phyloP scores from a whole-genome alignment of 2,888 invertebrate species.

The Neuroscelio doddi region DNA sequence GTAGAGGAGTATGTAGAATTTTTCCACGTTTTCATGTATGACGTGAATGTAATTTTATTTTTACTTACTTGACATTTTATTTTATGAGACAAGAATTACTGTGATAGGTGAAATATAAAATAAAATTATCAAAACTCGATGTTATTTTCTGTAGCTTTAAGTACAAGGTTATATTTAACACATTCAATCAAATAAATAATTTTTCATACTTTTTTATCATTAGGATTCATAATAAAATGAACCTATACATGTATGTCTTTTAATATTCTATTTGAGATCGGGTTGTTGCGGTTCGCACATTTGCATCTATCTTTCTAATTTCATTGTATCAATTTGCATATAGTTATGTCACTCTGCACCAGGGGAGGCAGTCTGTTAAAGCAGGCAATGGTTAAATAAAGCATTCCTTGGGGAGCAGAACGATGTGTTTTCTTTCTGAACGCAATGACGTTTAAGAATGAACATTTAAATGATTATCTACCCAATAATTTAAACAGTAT shows the following conservation, averaged over 20 bases:
- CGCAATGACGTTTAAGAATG: constrained; percentile 25
- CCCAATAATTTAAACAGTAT: constrained; percentile 1
- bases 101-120: too few relatives aligned
- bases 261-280: constrained; percentile 44
- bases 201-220: too few relatives aligned
- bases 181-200: too few relatives aligned
- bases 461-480: constrained; percentile 26
- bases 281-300: constrained; percentile 51
- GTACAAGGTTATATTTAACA: too few relatives aligned
- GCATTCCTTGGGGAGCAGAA: constrained; percentile 49
- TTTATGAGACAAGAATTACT: background rate
- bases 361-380: constrained; percentile 53
- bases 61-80: background rate
- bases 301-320: constrained; percentile 65
- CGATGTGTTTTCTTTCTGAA: constrained; percentile 35
- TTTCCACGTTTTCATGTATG: constrained; percentile 30
- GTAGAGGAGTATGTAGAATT: too few relatives aligned
- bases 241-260: constrained; percentile 24
- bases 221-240: constrained; percentile 23
- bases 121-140: too few relatives aligned
- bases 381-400: constrained; percentile 57
- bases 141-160: too few relatives aligned
- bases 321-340: constrained; percentile 62
- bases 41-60: constrained; percentile 23
- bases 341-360: constrained; percentile 54